Percentiles rank a stretch among this genome's conserved stretches.
Conservation (phyloP, 2,113 vertebrate species). For the Crypturellus undulatus region DNA sequence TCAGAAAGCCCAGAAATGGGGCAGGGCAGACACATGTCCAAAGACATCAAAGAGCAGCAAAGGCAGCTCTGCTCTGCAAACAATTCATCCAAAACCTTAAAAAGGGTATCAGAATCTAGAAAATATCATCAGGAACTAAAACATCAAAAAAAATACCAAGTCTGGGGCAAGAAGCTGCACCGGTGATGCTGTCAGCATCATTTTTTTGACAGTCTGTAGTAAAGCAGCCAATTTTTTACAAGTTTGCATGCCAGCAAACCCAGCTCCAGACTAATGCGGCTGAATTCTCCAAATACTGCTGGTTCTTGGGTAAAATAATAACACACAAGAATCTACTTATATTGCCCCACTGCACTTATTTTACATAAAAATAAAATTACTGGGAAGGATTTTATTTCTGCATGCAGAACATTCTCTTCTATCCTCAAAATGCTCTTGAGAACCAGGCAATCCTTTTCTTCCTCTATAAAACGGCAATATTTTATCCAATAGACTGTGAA, state of each 20-base stretch:
- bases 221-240: neutral
- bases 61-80: neutral
- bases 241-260: neutral
- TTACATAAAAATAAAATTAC: neutral
- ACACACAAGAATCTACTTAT: neutral
- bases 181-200: neutral
- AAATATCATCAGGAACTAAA: neutral
- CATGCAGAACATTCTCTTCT: neutral
- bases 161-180: accelerated
- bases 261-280: neutral
- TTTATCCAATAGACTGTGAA: neutral
- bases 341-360: neutral
- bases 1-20: neutral
- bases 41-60: neutral
- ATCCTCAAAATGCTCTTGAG: neutral
- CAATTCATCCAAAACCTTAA: accelerated
- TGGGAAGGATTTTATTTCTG: neutral
- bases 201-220: neutral
- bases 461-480: neutral
- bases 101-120: neutral
- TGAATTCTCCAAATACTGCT: neutral
- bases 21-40: neutral
- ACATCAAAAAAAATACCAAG: neutral
- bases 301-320: neutral
- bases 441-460: neutral